Evolutionary conservation across 2,888 invertebrate species (phyloP).

Genomic region (Tipula vernalis): DNA sequence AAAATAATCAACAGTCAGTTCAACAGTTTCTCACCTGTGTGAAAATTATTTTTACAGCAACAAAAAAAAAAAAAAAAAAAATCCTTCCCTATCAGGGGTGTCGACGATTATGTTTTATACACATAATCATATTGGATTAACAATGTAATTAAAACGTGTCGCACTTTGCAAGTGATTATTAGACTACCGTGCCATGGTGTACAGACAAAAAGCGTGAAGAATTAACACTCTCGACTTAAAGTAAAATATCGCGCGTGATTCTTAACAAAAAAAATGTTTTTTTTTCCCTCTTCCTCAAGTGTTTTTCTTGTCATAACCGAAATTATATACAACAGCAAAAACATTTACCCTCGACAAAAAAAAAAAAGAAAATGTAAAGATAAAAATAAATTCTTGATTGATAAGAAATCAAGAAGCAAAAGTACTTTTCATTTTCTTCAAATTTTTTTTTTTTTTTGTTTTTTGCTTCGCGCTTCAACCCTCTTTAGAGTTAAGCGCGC

Average conservation of each 20-base stretch:
- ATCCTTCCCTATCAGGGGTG: neutral
- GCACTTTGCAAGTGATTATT: neutral
- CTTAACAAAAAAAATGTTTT: neutral
- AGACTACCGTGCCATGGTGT: neutral
- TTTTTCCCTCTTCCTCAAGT: neutral
- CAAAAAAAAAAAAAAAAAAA: neutral
- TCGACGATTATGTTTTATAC: neutral
- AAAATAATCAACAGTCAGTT: neutral
- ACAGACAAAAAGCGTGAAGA: neutral
- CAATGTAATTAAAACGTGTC: neutral
- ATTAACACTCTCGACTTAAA: neutral
- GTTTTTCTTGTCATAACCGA: neutral
- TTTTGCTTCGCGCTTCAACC: neutral
- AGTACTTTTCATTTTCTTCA: neutral
- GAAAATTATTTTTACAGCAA: neutral
- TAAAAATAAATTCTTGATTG: neutral
- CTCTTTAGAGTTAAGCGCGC: neutral
- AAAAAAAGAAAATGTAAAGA: neutral
- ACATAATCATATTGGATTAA: neutral
- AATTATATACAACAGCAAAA: neutral
- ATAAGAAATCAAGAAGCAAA: neutral
- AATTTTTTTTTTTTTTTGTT: neutral
- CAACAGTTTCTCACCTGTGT: neutral
- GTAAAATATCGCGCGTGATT: neutral
- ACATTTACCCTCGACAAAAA: neutral